Percentiles rank a stretch among this genome's conserved stretches.
These are phyloP conservation scores for Drosophila robusta DNA, from an alignment of 2,888 invertebrate species.

Conservation along the genomic window DNA sequence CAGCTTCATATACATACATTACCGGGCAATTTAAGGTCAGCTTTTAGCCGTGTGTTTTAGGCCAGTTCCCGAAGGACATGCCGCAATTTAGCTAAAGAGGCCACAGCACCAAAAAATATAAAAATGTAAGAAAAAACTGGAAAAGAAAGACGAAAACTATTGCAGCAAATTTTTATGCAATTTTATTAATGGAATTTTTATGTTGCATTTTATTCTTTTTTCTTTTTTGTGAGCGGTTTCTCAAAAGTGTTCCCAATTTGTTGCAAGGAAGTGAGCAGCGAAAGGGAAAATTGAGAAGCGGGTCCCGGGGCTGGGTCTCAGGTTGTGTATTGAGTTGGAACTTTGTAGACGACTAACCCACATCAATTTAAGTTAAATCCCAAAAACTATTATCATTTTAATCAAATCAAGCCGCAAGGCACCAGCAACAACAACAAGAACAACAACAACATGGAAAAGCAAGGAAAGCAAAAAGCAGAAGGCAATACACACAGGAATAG, in stretches of 20 bases:
- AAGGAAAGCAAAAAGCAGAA: constrained; percentile 1
- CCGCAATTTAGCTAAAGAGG: constrained; percentile 50
- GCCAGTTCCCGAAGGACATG: constrained; percentile 41
- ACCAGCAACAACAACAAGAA: constrained; percentile 27
- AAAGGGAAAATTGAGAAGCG: background rate
- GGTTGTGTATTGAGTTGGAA: constrained; percentile 4
- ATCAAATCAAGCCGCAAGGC: constrained; percentile 71
- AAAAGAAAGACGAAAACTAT: constrained; percentile 7
- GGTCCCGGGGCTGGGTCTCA: background rate
- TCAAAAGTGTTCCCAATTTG: constrained; percentile 31
- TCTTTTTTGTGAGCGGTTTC: constrained; percentile 5
- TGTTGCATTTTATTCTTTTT: constrained; percentile 34
- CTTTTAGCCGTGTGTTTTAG: constrained; percentile 34
- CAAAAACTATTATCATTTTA: constrained; percentile 80
- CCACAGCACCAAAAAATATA: constrained; percentile 11
- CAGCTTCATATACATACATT: constrained; percentile 7
- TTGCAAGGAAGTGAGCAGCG: constrained; percentile 33
- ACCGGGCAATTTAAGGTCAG: constrained; percentile 47
- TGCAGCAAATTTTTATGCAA: constrained; percentile 58
- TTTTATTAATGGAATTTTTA: constrained; percentile 71
- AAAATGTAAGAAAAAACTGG: background rate
- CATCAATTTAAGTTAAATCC: constrained; percentile 78
- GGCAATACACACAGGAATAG: constrained; percentile 40
- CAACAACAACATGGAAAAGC: background rate
- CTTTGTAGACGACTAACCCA: constrained; percentile 50